Percentiles rank a stretch among this genome's conserved stretches.
Conservation (phyloP, 1,140 invertebrate species). For the Cardiocondyla obscurior region DNA sequence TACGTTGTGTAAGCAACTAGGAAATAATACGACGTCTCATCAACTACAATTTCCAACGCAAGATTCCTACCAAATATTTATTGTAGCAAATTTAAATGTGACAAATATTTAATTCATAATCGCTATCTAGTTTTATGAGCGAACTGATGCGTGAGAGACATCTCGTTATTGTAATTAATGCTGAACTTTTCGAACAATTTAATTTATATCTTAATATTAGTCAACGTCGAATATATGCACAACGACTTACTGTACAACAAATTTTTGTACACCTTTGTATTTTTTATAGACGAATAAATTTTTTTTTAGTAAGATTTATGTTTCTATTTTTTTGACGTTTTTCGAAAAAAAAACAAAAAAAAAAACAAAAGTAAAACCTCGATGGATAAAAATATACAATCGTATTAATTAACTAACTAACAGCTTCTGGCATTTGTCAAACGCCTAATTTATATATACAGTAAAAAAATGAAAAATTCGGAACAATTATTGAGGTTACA, state of each 20-base stretch:
- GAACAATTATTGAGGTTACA: constrained; percentile 47
- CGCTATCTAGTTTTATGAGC: background rate
- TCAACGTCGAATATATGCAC: constrained; percentile 50
- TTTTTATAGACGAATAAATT: constrained; percentile 58
- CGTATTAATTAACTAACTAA: background rate
- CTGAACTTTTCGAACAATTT: background rate
- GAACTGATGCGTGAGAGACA: constrained; percentile 6
- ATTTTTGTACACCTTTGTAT: constrained; percentile 58
- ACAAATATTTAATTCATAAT: constrained; percentile 21
- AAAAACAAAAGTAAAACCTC: background rate
- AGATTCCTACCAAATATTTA: constrained; percentile 8
- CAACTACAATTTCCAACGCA: constrained; percentile 5
- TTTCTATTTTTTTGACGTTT: background rate
- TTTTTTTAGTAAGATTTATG: background rate
- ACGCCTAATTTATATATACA: background rate
- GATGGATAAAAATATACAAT: background rate
- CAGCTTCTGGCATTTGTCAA: background rate
- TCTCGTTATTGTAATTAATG: constrained; percentile 34
- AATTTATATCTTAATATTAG: constrained; percentile 6
- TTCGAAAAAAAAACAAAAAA: too few relatives aligned
- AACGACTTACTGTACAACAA: constrained; percentile 5
- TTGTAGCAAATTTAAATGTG: background rate
- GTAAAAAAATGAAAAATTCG: constrained; percentile 44
- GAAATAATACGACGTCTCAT: constrained; percentile 44
- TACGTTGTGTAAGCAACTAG: constrained; percentile 12